Conservation (phyloP, 2,113 vertebrate species). For the Catharus minimus region DNA sequence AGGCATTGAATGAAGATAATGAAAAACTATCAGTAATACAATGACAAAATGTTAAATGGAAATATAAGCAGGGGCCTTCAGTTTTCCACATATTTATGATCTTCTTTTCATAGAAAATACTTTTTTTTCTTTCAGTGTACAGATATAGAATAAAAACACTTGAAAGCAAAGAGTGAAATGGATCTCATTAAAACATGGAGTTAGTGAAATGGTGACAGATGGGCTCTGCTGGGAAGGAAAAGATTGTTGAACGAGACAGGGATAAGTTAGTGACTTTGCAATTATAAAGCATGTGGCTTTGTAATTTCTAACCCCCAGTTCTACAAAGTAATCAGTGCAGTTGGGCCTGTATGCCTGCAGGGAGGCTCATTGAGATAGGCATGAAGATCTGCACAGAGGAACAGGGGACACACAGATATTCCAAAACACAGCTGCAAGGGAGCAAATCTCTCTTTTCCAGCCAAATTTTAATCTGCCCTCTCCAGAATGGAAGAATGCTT, state of each 20-base stretch:
- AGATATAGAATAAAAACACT: slow-evolving; percentile 18
- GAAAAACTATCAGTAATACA: neutral
- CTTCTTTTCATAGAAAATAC: neutral
- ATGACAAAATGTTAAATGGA: neutral
- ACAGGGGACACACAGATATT: neutral
- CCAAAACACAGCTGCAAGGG: slow-evolving; percentile 22
- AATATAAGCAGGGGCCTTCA: neutral
- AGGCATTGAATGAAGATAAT: neutral
- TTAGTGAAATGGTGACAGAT: slow-evolving; percentile 44
- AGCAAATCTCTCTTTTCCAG: neutral
- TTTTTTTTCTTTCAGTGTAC: neutral
- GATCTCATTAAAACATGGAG: slow-evolving; percentile 27
- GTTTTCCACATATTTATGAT: neutral
- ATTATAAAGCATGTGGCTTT: slow-evolving; percentile 51
- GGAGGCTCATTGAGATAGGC: slow-evolving; percentile 23
- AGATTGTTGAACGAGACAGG: neutral
- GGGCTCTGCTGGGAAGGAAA: slow-evolving; percentile 41
- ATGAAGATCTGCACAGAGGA: neutral
- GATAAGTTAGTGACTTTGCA: slow-evolving; percentile 37
- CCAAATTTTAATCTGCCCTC: neutral
- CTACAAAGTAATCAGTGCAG: slow-evolving; percentile 31
- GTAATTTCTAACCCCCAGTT: slow-evolving; percentile 41
- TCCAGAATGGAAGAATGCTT: neutral
- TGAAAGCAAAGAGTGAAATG: slow-evolving; percentile 28
- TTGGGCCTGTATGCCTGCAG: slow-evolving; percentile 25